Percentiles rank a stretch among this genome's conserved stretches.
These are phyloP conservation scores for Avahi laniger DNA, from an alignment of 2,797 vertebrate species.

Conservation along the genomic window DNA sequence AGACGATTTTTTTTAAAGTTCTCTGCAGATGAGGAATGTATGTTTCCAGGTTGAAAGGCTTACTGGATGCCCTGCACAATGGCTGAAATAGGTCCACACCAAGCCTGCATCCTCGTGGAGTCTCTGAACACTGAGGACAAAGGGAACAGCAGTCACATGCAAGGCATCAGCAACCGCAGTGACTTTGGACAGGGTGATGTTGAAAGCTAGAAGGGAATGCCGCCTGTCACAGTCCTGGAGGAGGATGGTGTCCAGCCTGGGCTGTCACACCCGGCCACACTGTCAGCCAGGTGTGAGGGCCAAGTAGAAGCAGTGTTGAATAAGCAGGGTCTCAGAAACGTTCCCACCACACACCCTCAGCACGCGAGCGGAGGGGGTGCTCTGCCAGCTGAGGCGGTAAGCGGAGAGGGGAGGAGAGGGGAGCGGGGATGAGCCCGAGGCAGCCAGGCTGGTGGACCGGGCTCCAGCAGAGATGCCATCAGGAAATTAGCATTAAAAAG, in stretches of 20 bases:
- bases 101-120: background rate
- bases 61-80: background rate
- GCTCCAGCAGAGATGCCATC: background rate
- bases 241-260: background rate
- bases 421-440: too few relatives aligned
- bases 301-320: too few relatives aligned
- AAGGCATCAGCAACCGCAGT: background rate
- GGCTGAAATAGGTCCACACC: background rate
- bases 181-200: background rate
- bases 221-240: too few relatives aligned
- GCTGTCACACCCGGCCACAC: background rate
- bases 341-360: background rate
- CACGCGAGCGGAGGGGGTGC: background rate
- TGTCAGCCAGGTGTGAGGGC: background rate
- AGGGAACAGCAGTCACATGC: background rate
- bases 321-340: background rate
- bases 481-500: background rate
- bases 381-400: too few relatives aligned
- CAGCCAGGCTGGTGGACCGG: background rate
- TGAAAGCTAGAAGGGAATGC: background rate
- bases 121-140: background rate
- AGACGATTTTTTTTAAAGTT: background rate
- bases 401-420: background rate
- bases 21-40: too few relatives aligned
- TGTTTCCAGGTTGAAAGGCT: background rate